These are phyloP conservation scores for Peromyscus polionotus DNA, from an alignment of 2,113 vertebrate genomes.

Conservation along the genomic window DNA sequence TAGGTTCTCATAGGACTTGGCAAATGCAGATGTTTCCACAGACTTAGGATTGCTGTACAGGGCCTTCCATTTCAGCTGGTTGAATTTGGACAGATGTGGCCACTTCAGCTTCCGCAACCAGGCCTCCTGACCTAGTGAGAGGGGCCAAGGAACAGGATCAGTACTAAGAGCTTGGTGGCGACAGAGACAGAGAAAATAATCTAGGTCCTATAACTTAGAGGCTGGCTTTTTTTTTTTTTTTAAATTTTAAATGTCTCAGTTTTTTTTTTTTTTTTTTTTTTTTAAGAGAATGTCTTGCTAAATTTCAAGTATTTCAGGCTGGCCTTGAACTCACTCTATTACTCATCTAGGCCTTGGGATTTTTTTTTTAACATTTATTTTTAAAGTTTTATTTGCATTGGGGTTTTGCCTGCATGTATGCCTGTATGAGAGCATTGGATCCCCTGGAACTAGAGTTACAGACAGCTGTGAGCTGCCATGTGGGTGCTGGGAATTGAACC, in stretches of 20 bases:
- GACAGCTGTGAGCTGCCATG: too few species aligned
- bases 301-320: not conserved
- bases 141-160: not conserved
- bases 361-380: too few species aligned
- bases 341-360: not conserved
- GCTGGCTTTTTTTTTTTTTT: not conserved
- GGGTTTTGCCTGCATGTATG: too few species aligned
- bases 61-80: slow-evolving; percentile 91
- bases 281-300: not conserved
- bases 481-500: too few species aligned
- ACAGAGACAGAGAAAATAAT: not conserved
- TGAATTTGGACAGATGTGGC: slow-evolving; percentile 90
- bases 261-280: not conserved
- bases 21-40: slow-evolving; percentile 92
- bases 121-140: slow-evolving; percentile 91
- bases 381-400: too few species aligned
- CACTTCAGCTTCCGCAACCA: slow-evolving; percentile 95
- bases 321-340: not conserved
- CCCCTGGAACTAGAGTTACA: too few species aligned
- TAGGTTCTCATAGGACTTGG: slow-evolving; percentile 94
- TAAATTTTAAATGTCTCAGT: not conserved
- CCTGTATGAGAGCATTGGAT: too few species aligned
- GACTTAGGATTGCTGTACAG: slow-evolving; percentile 87
- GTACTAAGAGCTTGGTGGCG: not conserved
- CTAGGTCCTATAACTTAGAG: too few species aligned